These are phyloP conservation scores for Phataginus tetradactyla DNA, from an alignment of 2,797 vertebrate species.

Conservation along the genomic window DNA sequence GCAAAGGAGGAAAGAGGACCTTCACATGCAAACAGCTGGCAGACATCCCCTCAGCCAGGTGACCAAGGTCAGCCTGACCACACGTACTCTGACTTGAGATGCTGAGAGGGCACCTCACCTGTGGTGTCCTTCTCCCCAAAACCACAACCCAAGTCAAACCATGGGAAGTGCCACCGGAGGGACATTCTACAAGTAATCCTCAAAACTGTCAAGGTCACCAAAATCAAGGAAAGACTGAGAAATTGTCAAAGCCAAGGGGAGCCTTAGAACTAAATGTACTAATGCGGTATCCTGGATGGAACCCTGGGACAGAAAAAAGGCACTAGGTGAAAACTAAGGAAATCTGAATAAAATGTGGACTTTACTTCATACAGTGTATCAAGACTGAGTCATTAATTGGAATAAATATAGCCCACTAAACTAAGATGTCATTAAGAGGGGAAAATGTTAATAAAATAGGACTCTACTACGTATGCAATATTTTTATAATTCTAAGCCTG, in stretches of 20 bases:
- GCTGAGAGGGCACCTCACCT: background rate
- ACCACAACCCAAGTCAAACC: background rate
- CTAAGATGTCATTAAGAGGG: background rate
- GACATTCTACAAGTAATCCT: background rate
- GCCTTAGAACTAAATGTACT: rapidly evolving
- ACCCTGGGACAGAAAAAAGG: background rate
- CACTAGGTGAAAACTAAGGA: background rate
- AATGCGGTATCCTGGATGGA: background rate
- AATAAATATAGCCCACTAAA: background rate
- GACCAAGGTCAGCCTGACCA: background rate
- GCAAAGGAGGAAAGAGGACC: rapidly evolving
- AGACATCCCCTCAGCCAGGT: background rate
- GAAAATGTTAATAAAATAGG: too few relatives aligned
- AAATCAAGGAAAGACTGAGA: background rate
- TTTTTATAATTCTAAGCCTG: background rate
- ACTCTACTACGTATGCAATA: rapidly evolving
- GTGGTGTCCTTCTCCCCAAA: background rate
- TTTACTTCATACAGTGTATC: background rate
- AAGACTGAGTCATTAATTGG: background rate
- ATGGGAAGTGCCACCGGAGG: background rate
- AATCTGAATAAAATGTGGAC: background rate
- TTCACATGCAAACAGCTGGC: too few relatives aligned
- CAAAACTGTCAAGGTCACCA: background rate
- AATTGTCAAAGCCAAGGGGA: background rate
- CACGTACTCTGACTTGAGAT: rapidly evolving